These are phyloP conservation scores for Diaphora mendica DNA, from an alignment of 2,888 invertebrate species.

Conservation along the genomic window DNA sequence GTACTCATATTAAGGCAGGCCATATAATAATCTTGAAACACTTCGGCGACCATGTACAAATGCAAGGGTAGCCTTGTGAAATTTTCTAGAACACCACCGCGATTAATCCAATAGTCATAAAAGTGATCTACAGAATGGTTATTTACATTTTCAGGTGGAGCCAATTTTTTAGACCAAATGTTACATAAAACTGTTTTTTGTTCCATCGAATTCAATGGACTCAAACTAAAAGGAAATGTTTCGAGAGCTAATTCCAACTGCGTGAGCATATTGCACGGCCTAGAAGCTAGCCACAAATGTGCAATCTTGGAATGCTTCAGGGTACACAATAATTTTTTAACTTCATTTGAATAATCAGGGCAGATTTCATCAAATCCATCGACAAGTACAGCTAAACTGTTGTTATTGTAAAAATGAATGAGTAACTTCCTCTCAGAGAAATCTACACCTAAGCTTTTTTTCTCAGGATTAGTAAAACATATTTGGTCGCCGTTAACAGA, in stretches of 20 bases:
- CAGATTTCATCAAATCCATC: slow-evolving; percentile 53
- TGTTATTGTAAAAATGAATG: slow-evolving; percentile 35
- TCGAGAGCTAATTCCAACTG: slow-evolving; percentile 39
- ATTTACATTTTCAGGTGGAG: not conserved
- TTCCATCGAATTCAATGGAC: slow-evolving; percentile 26
- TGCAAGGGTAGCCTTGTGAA: slow-evolving; percentile 41
- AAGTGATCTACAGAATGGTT: not conserved
- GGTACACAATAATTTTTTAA: slow-evolving; percentile 32
- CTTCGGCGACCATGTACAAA: slow-evolving; percentile 38
- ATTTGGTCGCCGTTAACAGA: slow-evolving; percentile 15
- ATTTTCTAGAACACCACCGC: slow-evolving; percentile 1
- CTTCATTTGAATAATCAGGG: slow-evolving; percentile 38
- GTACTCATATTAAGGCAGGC: not conserved
- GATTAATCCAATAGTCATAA: slow-evolving; percentile 2
- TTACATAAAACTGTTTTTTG: slow-evolving; percentile 32
- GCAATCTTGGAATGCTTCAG: slow-evolving; percentile 30
- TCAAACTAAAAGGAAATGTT: slow-evolving; percentile 39
- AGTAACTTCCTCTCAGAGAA: slow-evolving; percentile 34
- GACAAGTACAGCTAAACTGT: slow-evolving; percentile 30
- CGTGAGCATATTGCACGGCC: slow-evolving; percentile 35
- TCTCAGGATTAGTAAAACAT: slow-evolving; percentile 7
- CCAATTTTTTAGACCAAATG: slow-evolving; percentile 22
- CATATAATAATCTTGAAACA: slow-evolving; percentile 24
- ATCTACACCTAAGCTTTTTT: not conserved
- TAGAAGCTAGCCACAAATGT: slow-evolving; percentile 46